Evolutionary conservation across 2,797 vertebrate species (phyloP), one percentile per base, ranked within the genome.

Genomic region (Microctenopoma stevenorrisi): DNA sequence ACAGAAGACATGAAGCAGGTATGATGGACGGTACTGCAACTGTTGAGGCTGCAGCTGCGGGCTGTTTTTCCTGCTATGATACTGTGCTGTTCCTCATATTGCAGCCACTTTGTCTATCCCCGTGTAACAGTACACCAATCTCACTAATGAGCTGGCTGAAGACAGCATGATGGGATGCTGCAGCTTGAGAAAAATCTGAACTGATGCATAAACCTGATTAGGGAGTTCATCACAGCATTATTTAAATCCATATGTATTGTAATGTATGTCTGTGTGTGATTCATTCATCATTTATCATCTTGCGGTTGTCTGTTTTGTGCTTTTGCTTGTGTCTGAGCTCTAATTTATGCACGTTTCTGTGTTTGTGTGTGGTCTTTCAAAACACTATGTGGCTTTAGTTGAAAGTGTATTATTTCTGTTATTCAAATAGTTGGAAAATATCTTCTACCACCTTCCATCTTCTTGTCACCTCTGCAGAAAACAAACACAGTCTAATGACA

Each of bases 381-480:
- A 74, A 58, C 61, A 66, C 87, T 95, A 95, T 94, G 92, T 96
- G 95, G 93, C 92, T 78, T 77, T 84, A 78, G 92, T 96, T 95
- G 95, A 73, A 92, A 90, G 91, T 89, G 71, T 79, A 89, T 93
- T 94, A 90, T 93, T 90, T 92, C 86, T 89, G 88, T 87, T 93
- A 91, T 92, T 81, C 83, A 80, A 79, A 93, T 22, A 93, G 94
- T 94, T 91, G 91, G 89, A 93, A 79, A 89, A 92, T 91, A 91
- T 88, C 89, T 83, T 67, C 79, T 22, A 86, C 81, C 75, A 7
- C 30, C 68, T 56, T 85, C 84, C 86, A 60, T 80, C 60, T 71
- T 54, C 74, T 82, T 83, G 74, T 79, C 76, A 78, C 69, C 80
- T 85, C 68, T 2, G 72, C 57, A 59, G 63, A 90, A 91, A 86